Evolutionary conservation across 2,113 vertebrate species (phyloP).

Genomic region (Rhinichthys klamathensis): DNA sequence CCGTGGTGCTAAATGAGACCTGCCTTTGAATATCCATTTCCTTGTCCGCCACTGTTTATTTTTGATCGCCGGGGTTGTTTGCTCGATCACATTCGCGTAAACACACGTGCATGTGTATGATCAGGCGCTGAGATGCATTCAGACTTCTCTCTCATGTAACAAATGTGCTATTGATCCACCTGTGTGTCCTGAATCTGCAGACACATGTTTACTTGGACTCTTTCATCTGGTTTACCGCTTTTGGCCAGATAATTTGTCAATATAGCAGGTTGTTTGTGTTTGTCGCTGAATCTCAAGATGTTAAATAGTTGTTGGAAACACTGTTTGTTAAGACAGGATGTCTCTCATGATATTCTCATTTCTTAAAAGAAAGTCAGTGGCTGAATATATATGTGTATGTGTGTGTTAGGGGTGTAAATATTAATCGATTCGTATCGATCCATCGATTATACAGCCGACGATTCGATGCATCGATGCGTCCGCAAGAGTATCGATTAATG

Average conservation of each 20-base stretch:
- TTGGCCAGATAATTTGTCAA: neutral
- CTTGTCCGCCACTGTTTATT: conserved; percentile 48
- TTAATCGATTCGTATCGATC: no score
- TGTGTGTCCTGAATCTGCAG: conserved; percentile 16
- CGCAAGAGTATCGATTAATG: no score
- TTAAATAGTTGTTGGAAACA: conserved; percentile 52
- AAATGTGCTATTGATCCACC: conserved; percentile 49
- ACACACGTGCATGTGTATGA: conserved; percentile 19
- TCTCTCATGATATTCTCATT: conserved; percentile 34
- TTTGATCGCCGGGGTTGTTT: conserved; percentile 48
- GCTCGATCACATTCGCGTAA: conserved; percentile 38
- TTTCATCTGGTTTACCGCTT: neutral
- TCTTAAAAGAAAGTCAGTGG: neutral
- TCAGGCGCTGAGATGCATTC: conserved; percentile 39
- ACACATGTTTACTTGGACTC: conserved; percentile 17
- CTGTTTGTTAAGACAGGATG: conserved; percentile 42
- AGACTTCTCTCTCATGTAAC: conserved; percentile 33
- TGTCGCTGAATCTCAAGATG: neutral
- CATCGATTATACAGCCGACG: no score
- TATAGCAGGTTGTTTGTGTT: neutral
- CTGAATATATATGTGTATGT: neutral
- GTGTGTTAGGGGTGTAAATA: no score
- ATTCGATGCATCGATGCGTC: no score
- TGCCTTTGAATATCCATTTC: conserved; percentile 59
- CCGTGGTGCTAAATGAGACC: conserved; percentile 51